Evolutionary conservation across 2,888 invertebrate species (phyloP).

Genomic region (Drosophila rellima): DNA sequence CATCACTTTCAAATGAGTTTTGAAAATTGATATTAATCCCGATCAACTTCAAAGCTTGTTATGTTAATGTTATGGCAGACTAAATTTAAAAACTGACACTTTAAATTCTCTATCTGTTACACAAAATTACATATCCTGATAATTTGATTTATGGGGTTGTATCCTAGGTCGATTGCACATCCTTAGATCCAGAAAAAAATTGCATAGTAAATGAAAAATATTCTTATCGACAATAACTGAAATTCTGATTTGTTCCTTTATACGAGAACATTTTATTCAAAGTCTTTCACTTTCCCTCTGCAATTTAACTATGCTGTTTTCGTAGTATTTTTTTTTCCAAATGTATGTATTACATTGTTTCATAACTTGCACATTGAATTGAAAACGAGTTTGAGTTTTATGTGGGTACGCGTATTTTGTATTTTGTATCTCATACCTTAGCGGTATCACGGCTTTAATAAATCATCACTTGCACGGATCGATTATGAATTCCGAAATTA

Average conservation of each 20-base stretch:
- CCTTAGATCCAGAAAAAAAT: background rate
- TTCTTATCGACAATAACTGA: background rate
- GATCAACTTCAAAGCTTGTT: background rate
- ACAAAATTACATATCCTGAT: background rate
- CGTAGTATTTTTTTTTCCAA: background rate
- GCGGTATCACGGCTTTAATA: slow-evolving; percentile 3
- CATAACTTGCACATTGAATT: background rate
- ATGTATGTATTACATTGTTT: background rate
- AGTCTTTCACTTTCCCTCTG: background rate
- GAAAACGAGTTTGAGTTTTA: background rate
- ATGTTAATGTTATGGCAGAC: background rate
- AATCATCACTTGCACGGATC: background rate
- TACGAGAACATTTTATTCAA: background rate
- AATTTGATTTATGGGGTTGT: background rate
- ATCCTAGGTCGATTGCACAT: background rate
- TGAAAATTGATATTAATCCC: background rate
- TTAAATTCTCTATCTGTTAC: background rate
- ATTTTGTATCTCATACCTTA: background rate
- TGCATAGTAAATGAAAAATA: background rate
- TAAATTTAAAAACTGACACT: background rate
- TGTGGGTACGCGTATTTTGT: background rate
- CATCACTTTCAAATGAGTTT: background rate
- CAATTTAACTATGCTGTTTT: background rate
- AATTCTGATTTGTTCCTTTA: background rate
- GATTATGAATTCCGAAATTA: background rate